phyloP scores from a whole-genome alignment of 2,888 invertebrate genomes.

The Arge pagana region DNA sequence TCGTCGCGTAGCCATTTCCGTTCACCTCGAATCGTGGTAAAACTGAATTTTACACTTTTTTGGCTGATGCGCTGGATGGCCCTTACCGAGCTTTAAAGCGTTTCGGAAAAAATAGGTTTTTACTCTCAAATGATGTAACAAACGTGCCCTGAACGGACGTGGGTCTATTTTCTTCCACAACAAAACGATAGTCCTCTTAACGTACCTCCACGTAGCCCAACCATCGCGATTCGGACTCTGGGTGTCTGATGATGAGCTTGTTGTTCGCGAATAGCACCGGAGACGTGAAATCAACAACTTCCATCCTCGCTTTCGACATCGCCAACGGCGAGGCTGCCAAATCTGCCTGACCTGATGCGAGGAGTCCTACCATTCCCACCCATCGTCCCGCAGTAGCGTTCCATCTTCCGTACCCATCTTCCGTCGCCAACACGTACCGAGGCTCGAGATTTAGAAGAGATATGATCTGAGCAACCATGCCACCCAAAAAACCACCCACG shows the following conservation, averaged over 20 bases:
- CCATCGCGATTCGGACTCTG: constrained; percentile 39
- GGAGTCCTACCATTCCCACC: constrained; percentile 41
- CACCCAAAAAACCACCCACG: constrained; percentile 36
- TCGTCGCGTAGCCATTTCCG: too few relatives aligned
- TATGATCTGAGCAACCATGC: constrained; percentile 36
- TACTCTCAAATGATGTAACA: too few relatives aligned
- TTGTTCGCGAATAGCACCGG: constrained; percentile 38
- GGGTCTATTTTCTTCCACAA: too few relatives aligned
- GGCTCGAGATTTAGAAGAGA: constrained; percentile 41
- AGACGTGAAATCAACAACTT: constrained; percentile 43
- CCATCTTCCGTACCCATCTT: constrained; percentile 35
- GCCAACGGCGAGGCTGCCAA: constrained; percentile 41
- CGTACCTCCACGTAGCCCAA: constrained; percentile 43
- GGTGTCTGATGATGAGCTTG: constrained; percentile 38
- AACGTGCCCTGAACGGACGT: too few relatives aligned
- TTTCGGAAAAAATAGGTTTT: too few relatives aligned
- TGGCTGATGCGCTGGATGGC: too few relatives aligned
- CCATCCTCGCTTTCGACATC: constrained; percentile 35
- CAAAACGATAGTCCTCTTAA: too few relatives aligned
- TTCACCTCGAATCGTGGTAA: too few relatives aligned
- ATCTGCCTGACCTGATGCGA: constrained; percentile 36
- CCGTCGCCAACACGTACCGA: constrained; percentile 1
- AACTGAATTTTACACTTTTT: too few relatives aligned
- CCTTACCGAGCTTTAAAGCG: too few relatives aligned
- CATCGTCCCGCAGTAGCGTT: constrained; percentile 28